Conservation (phyloP, 2,113 vertebrate species). For the Eulemur rufifrons region DNA sequence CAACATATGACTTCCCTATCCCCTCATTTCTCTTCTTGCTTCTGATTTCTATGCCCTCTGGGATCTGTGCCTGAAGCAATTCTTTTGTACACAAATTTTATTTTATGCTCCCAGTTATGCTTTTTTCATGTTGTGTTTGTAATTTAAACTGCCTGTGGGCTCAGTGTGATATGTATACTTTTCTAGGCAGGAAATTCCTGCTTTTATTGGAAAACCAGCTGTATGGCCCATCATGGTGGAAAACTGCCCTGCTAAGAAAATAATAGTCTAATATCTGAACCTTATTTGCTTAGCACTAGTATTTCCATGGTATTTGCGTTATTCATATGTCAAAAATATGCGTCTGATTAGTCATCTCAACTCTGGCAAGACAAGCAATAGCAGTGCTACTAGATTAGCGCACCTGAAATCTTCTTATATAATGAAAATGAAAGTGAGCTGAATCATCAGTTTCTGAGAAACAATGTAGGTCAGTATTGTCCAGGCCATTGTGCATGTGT, state of each 20-base stretch:
- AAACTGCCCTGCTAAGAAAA: neutral
- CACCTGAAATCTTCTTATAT: neutral
- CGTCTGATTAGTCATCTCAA: neutral
- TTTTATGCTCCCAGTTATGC: neutral
- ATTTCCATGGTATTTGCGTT: neutral
- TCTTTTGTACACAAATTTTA: neutral
- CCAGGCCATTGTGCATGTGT: neutral
- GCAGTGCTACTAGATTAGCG: neutral
- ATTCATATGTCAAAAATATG: neutral
- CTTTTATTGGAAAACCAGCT: neutral
- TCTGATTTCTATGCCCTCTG: neutral
- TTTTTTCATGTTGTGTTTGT: slow-evolving; percentile 37
- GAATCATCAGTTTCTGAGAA: neutral
- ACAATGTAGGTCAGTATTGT: neutral
- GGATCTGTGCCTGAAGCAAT: neutral
- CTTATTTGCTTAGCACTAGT: slow-evolving; percentile 1
- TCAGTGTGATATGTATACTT: neutral
- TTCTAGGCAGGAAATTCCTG: slow-evolving; percentile 15
- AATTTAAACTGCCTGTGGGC: slow-evolving; percentile 38
- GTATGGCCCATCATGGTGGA: neutral
- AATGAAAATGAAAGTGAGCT: neutral
- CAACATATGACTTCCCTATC: neutral
- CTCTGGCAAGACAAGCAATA: neutral
- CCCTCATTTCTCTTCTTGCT: neutral
- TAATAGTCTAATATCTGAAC: neutral